These are phyloP conservation scores for Lophius americanus DNA, from an alignment of 2,797 vertebrate genomes.

Conservation along the genomic window DNA sequence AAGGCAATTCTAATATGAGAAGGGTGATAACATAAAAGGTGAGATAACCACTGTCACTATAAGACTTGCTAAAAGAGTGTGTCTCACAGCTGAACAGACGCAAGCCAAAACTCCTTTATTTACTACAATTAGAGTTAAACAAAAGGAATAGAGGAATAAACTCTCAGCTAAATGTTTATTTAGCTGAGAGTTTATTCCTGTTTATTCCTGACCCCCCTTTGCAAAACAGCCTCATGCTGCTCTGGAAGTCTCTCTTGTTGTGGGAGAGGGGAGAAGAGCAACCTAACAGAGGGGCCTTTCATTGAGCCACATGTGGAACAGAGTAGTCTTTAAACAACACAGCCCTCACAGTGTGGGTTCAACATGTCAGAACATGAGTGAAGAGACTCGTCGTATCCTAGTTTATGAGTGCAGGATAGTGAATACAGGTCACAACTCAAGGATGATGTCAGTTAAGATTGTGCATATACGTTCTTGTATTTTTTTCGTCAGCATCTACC, in stretches of 20 bases:
- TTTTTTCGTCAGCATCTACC: slow-evolving; percentile 22
- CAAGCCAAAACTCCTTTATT: slow-evolving; percentile 39
- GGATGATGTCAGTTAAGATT: slow-evolving; percentile 18
- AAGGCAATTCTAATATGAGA: slow-evolving; percentile 17
- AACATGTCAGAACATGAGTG: slow-evolving; percentile 62
- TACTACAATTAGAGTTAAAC: slow-evolving; percentile 42
- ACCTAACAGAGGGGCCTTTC: slow-evolving; percentile 51
- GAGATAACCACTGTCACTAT: slow-evolving; percentile 19
- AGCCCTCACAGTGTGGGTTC: slow-evolving; percentile 48
- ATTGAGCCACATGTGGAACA: slow-evolving; percentile 40
- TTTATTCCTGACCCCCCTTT: slow-evolving; percentile 51
- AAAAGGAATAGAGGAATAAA: slow-evolving; percentile 7
- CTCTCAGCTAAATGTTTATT: slow-evolving; percentile 51
- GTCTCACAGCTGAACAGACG: slow-evolving; percentile 32
- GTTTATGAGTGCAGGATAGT: slow-evolving; percentile 38
- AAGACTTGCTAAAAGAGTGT: slow-evolving; percentile 33
- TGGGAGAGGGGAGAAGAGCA: slow-evolving; percentile 39
- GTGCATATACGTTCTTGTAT: slow-evolving; percentile 23
- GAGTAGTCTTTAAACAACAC: slow-evolving; percentile 53
- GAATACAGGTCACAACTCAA: slow-evolving; percentile 24
- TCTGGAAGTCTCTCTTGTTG: slow-evolving; percentile 51
- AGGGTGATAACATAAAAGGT: slow-evolving; percentile 44
- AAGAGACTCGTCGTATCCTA: slow-evolving; percentile 42
- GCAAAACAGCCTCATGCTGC: slow-evolving; percentile 38
- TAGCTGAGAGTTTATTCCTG: no score